Base-by-base conservation (phyloP, 1,140 invertebrate species). In the Papilio polytes region DNA sequence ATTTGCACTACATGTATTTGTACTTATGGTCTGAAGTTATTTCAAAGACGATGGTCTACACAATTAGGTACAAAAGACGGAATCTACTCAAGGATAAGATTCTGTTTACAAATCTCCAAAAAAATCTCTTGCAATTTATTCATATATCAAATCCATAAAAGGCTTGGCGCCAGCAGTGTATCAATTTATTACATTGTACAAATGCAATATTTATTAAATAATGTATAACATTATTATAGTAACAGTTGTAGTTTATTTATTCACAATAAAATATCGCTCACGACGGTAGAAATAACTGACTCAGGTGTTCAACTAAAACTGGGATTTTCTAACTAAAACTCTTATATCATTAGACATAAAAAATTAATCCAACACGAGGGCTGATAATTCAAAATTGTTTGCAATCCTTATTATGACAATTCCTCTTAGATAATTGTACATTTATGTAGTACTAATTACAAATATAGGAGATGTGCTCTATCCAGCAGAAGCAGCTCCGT, bases 111-210 rank as follows among this genome's bases (percentile, higher is more conserved):
- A 70, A 70, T 70, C 26, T 70, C 10, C 63, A 31, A 70, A 13
- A 70, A 70, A 36, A 18, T 36, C 63, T 36, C 26, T 70, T 70
- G 63, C 13, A 36, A 31, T 31, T 31, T 31, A 70, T 70, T 31
- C 12, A 63, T 63, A 63, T 31, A 1, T 70, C 10, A 31, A 70
- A 70, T 70, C 63, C 36, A 70, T 70, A 70, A 70, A 70, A 70
- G 63, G 63, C 26, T 31, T 13, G 63, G 63, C 63, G 63, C 63
- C 59, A 63, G 20, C 59, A 13, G 9, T 15, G 26, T 31, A 36
- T 70, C 13, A 31, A 70, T 70, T 70, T 70, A 70, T 70, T 31
- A 70, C 13, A 70, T 70, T 70, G 12, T 70, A 36, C 13, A 15
- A 18, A 3, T 18, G 31, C 22, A 66, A 66, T 70, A 18, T 31